Evolutionary conservation across 2,888 invertebrate genomes (phyloP), one percentile per base, ranked within the genome.

Genomic region (Oscheius sp.): DNA sequence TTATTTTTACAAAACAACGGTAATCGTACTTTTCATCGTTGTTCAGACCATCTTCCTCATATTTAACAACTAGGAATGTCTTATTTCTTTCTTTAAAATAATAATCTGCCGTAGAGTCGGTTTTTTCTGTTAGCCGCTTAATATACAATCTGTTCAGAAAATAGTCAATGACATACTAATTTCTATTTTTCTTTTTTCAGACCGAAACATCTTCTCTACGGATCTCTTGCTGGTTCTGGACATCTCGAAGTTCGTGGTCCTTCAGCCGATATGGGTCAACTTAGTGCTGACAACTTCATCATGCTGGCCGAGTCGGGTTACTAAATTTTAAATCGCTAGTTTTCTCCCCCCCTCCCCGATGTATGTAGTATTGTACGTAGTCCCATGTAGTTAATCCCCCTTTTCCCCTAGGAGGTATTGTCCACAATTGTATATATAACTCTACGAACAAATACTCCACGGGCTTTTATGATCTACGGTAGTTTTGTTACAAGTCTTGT

Each of bases 401-500:
- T n/a, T n/a, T n/a, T n/a, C n/a, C n/a, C n/a, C n/a, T n/a, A n/a
- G n/a, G n/a, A n/a, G n/a, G n/a, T n/a, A n/a, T n/a, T n/a, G n/a
- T n/a, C n/a, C n/a, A n/a, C 6, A n/a, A 47, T n/a, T 50, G 50
- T 28, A 22, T 50, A n/a, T 50, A 26, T 22, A 26, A 28, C 9
- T 50, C 1, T 54, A 33, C n/a, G 33, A 54, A 30, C 32, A 54
- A 54, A 54, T 33, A 54, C 33, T 33, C 54, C n/a, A 54, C 54
- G 54, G 54, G 54, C 54, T 24, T 20, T 33, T 20, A 32, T 54
- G 54, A 54, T 54, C 54, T 54, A 33, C 54, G 54, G 54, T 54
- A 54, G 54, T 47, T 20, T 22, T 47, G 17, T 47, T 47, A 47
- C 6, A 22, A 8, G 6, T 6, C 14, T 47, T 47, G 36, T 14